Base-by-base conservation (phyloP, 1,140 invertebrate genomes). In the Euwallacea similis region DNA sequence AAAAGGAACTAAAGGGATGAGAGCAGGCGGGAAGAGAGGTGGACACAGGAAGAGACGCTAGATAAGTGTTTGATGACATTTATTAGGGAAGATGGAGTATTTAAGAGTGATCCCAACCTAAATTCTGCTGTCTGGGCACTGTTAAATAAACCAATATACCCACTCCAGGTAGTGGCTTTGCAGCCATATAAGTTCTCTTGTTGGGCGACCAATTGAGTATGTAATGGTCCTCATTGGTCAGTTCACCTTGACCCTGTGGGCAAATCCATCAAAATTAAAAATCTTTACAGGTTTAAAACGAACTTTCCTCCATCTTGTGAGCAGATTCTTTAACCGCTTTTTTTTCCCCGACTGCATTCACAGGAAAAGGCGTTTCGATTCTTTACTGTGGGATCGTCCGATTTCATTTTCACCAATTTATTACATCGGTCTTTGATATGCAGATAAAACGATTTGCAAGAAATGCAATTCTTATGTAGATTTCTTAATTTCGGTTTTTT, bases 121-220 rank as follows among this genome's bases (percentile, higher is more conserved):
- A 66, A 42, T 74, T 75, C 0, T 82, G 82, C 62, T 82, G 76
- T 71, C 82, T 82, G 0, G 83, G 72, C 2, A 84, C 81, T 6
- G 84, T 84, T 81, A 85, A 83, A 69, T 85, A 85, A 46, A 85
- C 78, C n/a, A 85, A 73, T 15, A 83, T 81, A 2, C 84, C 84
- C 67, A 75, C 71, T 44, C 82, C 82, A 4, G 83, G 83, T 44
- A 85, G 66, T 9, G 83, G 80, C 73, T 85, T 84, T 6, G 81
- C 78, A 0, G 84, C 84, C 7, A 84, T 79, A 68, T 85, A 85
- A 2, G 83, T 85, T 64, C 80, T 75, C 61, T 81, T 79, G 74
- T 85, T 83, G 7, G 73, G 59, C 0, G 83, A 84, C 84, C 84
- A 85, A 42, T 80, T 77, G 44, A 79, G 80, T 64, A 81, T 50